Evolutionary conservation across 2,797 vertebrate species (phyloP), one percentile per base, ranked within the genome.

Genomic region (Sylvilagus floridanus): DNA sequence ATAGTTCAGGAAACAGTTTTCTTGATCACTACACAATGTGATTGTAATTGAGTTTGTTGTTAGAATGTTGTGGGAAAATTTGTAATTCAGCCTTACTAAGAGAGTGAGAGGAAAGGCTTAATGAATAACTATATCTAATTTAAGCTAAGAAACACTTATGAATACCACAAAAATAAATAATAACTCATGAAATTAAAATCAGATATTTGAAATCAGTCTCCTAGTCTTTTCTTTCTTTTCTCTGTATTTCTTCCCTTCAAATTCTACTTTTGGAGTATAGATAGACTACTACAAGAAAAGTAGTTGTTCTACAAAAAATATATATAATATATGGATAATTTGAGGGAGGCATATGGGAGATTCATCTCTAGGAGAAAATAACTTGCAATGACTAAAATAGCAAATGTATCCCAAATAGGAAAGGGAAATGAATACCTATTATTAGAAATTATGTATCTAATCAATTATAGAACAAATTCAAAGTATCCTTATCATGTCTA

Each of bases 101-200:
- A 52, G 0, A 76, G 81, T 85, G 66, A 91, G 42, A 95, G 76
- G 9, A 90, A 9, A 77, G 10, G 22, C 1, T 93, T 91, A 83
- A 82, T 75, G 79, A 92, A 83, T 83, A 10, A 68, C 2, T 65
- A 4, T 26, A 76, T 47, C 19, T 93, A 81, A 79, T 52, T 78
- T 83, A 88, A 52, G 7, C 7, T 90, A n/a, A 73, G 2, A 8
- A 69, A 83, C 52, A 32, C 2, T 91, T 88, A 42, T 77, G 37
- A 65, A 65, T 73, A 47, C 26, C 52, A 28, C 37, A 12, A 90
- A 91, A 66, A 52, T 32, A 78, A 87, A 63, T 1, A 75, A 73
- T 52, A 93, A 86, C 83, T 73, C 5, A 35, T 60, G 22, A 94
- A 84, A 73, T 13, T 69, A 71, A 95, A 94, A 54, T 35, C 37